Evolutionary conservation across 2,797 vertebrate species (phyloP).

Genomic region (Coregonus suidteri): DNA sequence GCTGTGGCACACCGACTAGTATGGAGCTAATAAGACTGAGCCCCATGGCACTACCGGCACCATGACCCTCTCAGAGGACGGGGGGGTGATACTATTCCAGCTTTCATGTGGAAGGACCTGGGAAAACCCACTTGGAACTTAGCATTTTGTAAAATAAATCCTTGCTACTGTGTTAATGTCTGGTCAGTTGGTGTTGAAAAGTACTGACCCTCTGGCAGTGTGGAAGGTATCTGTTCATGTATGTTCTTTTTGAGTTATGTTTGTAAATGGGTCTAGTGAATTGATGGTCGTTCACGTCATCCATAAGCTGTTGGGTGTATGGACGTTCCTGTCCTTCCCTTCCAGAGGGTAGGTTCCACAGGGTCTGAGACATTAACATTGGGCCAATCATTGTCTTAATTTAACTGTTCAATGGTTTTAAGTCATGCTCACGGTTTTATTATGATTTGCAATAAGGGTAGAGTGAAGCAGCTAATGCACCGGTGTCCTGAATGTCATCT

Average conservation of each 20-base stretch:
- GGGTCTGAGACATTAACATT: too few species aligned
- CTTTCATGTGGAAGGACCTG: constrained; percentile 28
- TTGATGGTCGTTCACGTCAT: background rate
- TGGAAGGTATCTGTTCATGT: background rate
- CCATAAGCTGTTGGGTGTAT: background rate
- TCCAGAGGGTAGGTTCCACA: background rate
- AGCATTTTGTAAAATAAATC: constrained; percentile 41
- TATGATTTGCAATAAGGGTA: constrained; percentile 4
- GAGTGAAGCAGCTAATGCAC: background rate
- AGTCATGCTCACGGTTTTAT: constrained; percentile 1
- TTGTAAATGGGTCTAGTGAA: background rate
- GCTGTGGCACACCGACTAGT: background rate
- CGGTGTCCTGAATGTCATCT: background rate
- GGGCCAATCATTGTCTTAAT: background rate
- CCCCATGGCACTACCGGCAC: background rate
- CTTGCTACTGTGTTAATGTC: constrained; percentile 7
- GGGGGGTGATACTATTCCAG: background rate
- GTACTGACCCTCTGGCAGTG: background rate
- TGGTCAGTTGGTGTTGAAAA: background rate
- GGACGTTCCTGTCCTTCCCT: too few species aligned
- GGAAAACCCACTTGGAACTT: constrained; percentile 13
- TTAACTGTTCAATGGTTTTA: background rate
- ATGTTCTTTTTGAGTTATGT: background rate
- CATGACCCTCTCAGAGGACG: background rate
- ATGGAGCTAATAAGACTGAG: background rate